These are phyloP conservation scores for Cyphomyrus discorhynchus DNA, from an alignment of 2,113 vertebrate genomes.

Conservation along the genomic window DNA sequence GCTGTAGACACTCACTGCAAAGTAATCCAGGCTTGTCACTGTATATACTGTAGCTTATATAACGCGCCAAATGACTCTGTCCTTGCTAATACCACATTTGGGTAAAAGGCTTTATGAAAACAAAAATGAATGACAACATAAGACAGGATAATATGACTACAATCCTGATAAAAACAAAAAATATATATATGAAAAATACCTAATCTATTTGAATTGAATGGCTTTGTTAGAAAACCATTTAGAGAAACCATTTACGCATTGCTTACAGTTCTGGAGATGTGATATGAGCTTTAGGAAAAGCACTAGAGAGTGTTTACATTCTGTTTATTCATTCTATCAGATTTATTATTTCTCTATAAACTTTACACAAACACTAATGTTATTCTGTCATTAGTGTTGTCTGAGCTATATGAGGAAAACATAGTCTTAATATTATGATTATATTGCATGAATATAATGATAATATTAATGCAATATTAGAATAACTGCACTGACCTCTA, in stretches of 20 bases:
- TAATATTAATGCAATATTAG: slow-evolving; percentile 22
- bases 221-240: neutral
- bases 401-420: neutral
- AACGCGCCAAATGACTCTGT: neutral
- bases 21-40: neutral
- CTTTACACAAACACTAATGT: slow-evolving; percentile 23
- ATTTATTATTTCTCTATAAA: neutral
- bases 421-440: neutral
- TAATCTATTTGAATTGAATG: neutral
- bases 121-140: neutral
- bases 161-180: neutral
- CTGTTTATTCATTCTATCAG: neutral
- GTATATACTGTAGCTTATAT: neutral
- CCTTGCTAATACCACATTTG: slow-evolving; percentile 8
- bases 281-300: neutral
- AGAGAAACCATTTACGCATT: neutral
- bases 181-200: neutral
- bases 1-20: neutral
- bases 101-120: slow-evolving; percentile 21
- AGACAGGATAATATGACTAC: neutral
- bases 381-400: slow-evolving; percentile 33
- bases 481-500: slow-evolving; percentile 20
- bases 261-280: neutral
- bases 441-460: neutral
- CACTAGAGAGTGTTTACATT: neutral